Conservation (phyloP, 2,888 invertebrate species). For the Cephus pulcher region DNA sequence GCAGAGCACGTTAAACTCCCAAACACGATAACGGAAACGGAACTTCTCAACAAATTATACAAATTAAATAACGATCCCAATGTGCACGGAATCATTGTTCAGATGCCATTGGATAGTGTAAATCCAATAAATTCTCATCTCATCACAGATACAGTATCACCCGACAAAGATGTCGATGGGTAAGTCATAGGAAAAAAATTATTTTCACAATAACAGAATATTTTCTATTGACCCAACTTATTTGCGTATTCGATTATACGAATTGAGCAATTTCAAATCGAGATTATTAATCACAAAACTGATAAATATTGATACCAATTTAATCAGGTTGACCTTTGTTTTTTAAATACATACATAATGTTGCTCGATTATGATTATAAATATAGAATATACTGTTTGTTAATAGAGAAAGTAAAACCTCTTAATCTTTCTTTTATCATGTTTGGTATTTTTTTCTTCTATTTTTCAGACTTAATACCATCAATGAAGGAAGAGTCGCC, state of each 20-base stretch:
- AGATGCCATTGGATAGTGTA: slow-evolving; percentile 92
- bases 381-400: neutral
- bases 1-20: slow-evolving; percentile 86
- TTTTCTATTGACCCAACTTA: neutral
- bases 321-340: slow-evolving; percentile 26
- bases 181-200: slow-evolving; percentile 62
- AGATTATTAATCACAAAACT: neutral
- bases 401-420: neutral
- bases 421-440: neutral
- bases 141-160: slow-evolving; percentile 88
- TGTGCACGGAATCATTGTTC: slow-evolving; percentile 96
- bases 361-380: neutral
- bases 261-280: neutral
- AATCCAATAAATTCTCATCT: slow-evolving; percentile 87
- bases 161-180: slow-evolving; percentile 97
- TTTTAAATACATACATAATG: neutral
- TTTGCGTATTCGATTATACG: neutral
- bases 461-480: slow-evolving; percentile 79
- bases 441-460: slow-evolving; percentile 19
- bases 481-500: slow-evolving; percentile 93
- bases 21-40: slow-evolving; percentile 81
- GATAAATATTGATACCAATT: slow-evolving; percentile 7
- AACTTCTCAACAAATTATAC: slow-evolving; percentile 79
- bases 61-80: slow-evolving; percentile 84
- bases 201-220: neutral